phyloP scores from a whole-genome alignment of 2,113 vertebrate species.

The Catagonus wagneri region DNA sequence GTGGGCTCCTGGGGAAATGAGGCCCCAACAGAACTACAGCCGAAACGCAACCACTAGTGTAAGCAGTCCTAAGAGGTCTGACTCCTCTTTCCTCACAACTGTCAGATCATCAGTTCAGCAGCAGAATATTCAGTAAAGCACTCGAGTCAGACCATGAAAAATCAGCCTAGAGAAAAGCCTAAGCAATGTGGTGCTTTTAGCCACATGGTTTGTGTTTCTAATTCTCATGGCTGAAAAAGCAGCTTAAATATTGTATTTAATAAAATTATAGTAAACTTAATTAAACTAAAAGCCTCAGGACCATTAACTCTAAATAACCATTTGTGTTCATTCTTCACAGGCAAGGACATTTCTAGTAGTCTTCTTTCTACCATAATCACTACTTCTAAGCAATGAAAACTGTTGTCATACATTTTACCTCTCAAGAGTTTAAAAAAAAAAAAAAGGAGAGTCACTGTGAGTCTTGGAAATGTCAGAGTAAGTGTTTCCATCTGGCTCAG shows the following conservation, averaged over 20 bases:
- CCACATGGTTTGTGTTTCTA: neutral
- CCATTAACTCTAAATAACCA: neutral
- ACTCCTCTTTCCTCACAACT: neutral
- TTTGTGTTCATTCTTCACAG: neutral
- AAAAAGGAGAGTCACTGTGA: neutral
- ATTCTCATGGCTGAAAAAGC: neutral
- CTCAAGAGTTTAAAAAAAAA: neutral
- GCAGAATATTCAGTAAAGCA: neutral
- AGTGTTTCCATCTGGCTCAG: neutral
- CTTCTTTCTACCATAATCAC: neutral
- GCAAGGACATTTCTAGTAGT: neutral
- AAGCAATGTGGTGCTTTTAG: neutral
- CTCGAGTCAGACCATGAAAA: neutral
- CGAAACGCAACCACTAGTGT: neutral
- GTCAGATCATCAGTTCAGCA: neutral
- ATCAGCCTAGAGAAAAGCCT: neutral
- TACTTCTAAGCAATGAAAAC: neutral
- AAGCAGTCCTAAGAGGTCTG: neutral
- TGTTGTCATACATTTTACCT: neutral
- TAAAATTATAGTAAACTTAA: constrained; percentile 30
- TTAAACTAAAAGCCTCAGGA: neutral
- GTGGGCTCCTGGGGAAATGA: neutral
- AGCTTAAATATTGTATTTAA: neutral
- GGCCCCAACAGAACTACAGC: neutral
- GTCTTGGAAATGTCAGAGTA: neutral